These are phyloP conservation scores for Diarsia rubi DNA, from an alignment of 2,888 invertebrate species.

Conservation along the genomic window DNA sequence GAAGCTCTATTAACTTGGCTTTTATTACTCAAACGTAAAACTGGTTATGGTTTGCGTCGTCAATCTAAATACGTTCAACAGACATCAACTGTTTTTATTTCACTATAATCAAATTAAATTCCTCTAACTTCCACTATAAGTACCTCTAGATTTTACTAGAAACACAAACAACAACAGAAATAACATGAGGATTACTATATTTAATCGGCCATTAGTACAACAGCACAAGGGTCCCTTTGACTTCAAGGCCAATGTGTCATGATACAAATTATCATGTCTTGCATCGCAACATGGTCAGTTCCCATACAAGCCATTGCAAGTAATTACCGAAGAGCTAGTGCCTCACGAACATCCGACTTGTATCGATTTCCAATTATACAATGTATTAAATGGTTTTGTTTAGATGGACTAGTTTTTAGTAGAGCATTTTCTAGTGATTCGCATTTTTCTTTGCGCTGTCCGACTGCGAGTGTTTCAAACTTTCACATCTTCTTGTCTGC, in stretches of 20 bases:
- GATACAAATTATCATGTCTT: slow-evolving; percentile 62
- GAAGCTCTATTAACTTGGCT: background rate
- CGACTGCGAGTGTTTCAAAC: slow-evolving; percentile 23
- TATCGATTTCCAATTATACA: slow-evolving; percentile 62
- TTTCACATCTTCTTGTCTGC: slow-evolving; percentile 41
- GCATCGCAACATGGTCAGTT: slow-evolving; percentile 55
- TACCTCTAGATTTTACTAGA: background rate
- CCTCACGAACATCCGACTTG: slow-evolving; percentile 46
- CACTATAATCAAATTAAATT: background rate
- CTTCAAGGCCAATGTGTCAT: slow-evolving; percentile 69
- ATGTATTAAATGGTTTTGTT: slow-evolving; percentile 52
- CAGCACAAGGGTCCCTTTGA: slow-evolving; percentile 61
- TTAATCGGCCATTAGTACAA: slow-evolving; percentile 55
- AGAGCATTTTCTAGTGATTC: slow-evolving; percentile 33
- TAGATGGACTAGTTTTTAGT: slow-evolving; percentile 43
- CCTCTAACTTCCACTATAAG: background rate
- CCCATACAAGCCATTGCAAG: slow-evolving; percentile 61
- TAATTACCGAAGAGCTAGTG: slow-evolving; percentile 48
- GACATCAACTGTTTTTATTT: background rate
- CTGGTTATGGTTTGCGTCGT: background rate
- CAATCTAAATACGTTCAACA: background rate
- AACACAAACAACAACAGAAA: slow-evolving; percentile 21
- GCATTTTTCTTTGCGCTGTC: slow-evolving; percentile 27
- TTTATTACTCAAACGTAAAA: too few species aligned
- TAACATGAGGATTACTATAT: slow-evolving; percentile 39